These are phyloP conservation scores for Labrus mixtus DNA, from an alignment of 2,113 vertebrate species.

Conservation along the genomic window DNA sequence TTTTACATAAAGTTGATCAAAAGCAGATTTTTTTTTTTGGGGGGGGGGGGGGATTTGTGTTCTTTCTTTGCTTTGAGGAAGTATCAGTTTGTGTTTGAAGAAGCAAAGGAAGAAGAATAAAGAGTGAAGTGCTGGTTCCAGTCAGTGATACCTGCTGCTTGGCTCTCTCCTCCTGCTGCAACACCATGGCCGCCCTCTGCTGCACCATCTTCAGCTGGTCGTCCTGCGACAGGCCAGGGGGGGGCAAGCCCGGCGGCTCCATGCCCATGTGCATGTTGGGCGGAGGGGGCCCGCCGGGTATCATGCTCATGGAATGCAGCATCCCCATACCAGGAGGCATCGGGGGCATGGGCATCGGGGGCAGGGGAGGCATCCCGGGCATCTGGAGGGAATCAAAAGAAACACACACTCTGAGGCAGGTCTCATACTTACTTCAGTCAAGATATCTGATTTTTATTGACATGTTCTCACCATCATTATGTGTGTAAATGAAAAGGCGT, in stretches of 20 bases:
- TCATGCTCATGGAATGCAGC: slow-evolving; percentile 88
- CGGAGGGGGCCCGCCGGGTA: slow-evolving; percentile 84
- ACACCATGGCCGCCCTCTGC: slow-evolving; percentile 87
- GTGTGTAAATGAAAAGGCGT: too few species aligned
- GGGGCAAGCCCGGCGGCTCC: slow-evolving; percentile 82
- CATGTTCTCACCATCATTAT: too few species aligned
- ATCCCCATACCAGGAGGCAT: slow-evolving; percentile 89
- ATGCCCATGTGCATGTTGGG: slow-evolving; percentile 84
- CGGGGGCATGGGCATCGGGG: slow-evolving; percentile 86
- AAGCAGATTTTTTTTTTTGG: neutral
- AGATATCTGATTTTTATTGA: too few species aligned
- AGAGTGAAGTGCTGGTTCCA: too few species aligned
- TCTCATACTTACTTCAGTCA: too few species aligned
- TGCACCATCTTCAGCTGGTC: slow-evolving; percentile 89
- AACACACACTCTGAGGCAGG: too few species aligned
- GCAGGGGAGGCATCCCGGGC: slow-evolving; percentile 74
- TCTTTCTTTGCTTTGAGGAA: neutral
- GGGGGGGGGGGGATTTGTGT: too few species aligned
- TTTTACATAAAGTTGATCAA: neutral
- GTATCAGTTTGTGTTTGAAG: neutral
- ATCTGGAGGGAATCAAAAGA: slow-evolving; percentile 64
- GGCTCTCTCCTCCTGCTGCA: slow-evolving; percentile 88
- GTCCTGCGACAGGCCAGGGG: slow-evolving; percentile 85
- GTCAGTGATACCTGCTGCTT: slow-evolving; percentile 67
- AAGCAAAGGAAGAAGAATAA: neutral